Evolutionary conservation across 2,113 vertebrate genomes (phyloP).

Genomic region (Pollachius pollachius): DNA sequence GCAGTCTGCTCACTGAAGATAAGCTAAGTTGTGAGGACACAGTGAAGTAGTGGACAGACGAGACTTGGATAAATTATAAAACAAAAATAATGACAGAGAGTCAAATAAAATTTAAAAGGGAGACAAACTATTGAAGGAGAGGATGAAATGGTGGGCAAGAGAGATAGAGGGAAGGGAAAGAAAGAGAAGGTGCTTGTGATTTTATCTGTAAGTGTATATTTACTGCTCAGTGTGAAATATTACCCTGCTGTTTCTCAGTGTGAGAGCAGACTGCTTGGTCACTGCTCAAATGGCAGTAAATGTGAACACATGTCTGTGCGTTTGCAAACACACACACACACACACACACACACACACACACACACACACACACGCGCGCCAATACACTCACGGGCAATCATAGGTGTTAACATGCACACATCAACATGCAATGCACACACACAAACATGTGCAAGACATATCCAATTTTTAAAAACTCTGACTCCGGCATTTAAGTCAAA

Average conservation of each 20-base stretch:
- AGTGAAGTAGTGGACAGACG: slow-evolving; percentile 40
- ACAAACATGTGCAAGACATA: neutral
- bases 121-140: neutral
- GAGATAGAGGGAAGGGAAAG: slow-evolving; percentile 1
- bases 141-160: slow-evolving; percentile 1
- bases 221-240: slow-evolving; percentile 58
- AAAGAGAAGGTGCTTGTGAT: slow-evolving; percentile 41
- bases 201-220: slow-evolving; percentile 66
- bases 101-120: neutral
- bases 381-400: too few species aligned
- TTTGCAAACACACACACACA: too few species aligned
- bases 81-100: slow-evolving; percentile 1
- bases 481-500: neutral
- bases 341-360: too few species aligned
- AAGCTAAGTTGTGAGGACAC: slow-evolving; percentile 53
- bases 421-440: too few species aligned
- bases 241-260: slow-evolving; percentile 6
- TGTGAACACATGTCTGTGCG: neutral
- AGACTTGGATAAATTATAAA: neutral
- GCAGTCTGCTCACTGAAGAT: slow-evolving; percentile 65
- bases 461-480: too few species aligned
- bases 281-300: slow-evolving; percentile 9
- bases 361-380: neutral
- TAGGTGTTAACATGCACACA: too few species aligned
- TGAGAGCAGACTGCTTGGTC: neutral